Percentiles rank a stretch among this genome's conserved stretches.
phyloP scores from a whole-genome alignment of 30 jellyfish, hydroid and myxozoan genomes.

The Hydractinia symbiolongicarpus region DNA sequence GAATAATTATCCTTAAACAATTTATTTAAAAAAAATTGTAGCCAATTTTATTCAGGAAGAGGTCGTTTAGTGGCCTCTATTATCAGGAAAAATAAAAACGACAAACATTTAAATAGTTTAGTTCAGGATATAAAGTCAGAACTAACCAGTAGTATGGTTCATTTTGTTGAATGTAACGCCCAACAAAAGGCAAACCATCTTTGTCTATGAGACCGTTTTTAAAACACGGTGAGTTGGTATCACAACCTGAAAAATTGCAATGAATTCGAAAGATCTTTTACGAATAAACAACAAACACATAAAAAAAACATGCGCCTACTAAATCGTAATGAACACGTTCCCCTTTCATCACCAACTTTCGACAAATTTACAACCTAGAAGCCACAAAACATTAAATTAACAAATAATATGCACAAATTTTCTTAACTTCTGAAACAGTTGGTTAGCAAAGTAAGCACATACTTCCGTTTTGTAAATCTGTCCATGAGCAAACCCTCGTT shows the following conservation, averaged over 20 bases:
- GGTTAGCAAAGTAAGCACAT: not conserved
- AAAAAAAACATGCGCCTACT: constrained; percentile 26
- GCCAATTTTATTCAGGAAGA: too few species aligned
- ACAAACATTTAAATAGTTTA: not conserved
- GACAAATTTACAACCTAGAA: constrained; percentile 52
- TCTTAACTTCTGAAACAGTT: too few species aligned
- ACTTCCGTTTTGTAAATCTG: constrained; percentile 77
- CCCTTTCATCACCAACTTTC: constrained; percentile 47
- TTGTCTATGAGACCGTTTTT: constrained; percentile 51
- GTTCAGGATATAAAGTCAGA: not conserved
- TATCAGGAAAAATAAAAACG: not conserved
- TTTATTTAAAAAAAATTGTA: too few species aligned
- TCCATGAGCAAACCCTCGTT: constrained; percentile 88
- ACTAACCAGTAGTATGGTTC: constrained; percentile 84
- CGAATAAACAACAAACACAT: not conserved
- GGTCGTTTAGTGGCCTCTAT: too few species aligned
- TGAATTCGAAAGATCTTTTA: not conserved
- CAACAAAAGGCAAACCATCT: constrained; percentile 91
- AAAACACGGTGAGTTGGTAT: constrained; percentile 35
- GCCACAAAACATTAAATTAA: not conserved
- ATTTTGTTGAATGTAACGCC: constrained; percentile 65
- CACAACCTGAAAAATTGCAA: constrained; percentile 39
- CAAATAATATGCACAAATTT: not conserved
- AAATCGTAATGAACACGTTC: constrained; percentile 66
- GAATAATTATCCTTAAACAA: too few species aligned